Base-by-base conservation (phyloP, 2,113 vertebrate genomes). In the Prinia subflava region DNA sequence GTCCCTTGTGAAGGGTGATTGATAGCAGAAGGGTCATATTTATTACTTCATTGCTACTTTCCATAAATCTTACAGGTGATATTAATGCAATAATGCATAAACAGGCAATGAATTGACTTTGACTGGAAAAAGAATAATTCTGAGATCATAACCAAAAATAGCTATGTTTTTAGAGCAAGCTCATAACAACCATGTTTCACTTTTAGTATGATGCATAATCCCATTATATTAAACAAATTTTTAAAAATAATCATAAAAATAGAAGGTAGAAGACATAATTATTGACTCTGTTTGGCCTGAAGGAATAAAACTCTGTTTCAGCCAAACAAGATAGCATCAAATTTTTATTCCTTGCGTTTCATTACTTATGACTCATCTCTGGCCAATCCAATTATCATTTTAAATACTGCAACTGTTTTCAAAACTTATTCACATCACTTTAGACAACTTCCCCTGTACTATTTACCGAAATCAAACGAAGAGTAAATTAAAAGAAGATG, bases 281-380 rank as follows among this genome's bases (percentile, higher is more conserved):
- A 86, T 91, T 95, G 67, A 92, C 69, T 94, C 9, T 0, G 1
- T 75, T 73, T 92, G 78, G 73, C 92, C 73, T 57, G 57, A 53
- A 94, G 87, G 52, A 82, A 50, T 42, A 93, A 63, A 73, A 78
- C 10, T 75, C 22, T 25, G 9, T 55, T 90, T 93, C 47, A 67
- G 85, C 67, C 80, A 81, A 94, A 80, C 57, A 81, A 89, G 87
- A 96, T 86, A 95, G 31, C 83, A 97, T 83, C 88, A 70, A 37
- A 57, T 89, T 80, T 95, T 92, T 92, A 83, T 87, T 91, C 52
- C 42, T 81, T 83, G 74, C 63, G 87, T 95, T 95, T 94, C 15
- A 9, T 75, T 88, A 67, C 41, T 74, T 67, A 50, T 90, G 94
- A 94, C 87, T 97, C 92, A 96, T 96, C 87, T 91, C 70, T 89